Conservation (phyloP, 2,113 vertebrate species). For the Eurypyga helias region DNA sequence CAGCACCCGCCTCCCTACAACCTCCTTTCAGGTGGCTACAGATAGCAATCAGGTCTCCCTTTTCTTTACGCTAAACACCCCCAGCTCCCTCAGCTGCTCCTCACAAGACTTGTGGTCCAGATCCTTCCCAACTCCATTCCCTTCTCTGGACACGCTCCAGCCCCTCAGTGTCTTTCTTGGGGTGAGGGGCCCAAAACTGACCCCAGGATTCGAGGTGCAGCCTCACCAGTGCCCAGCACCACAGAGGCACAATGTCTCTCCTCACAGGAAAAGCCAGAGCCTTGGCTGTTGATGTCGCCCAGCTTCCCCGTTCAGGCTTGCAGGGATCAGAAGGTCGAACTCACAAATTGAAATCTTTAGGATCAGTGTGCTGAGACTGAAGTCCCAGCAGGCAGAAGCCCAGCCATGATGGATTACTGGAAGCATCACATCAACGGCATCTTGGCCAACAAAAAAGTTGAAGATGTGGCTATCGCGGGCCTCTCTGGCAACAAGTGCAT, state of each 20-base stretch:
- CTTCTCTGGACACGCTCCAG: no score
- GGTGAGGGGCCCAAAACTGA: no score
- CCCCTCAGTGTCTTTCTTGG: no score
- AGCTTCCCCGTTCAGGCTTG: neutral
- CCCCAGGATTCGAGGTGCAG: no score
- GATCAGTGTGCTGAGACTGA: neutral
- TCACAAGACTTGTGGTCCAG: no score
- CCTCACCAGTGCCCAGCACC: no score
- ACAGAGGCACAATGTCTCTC: neutral
- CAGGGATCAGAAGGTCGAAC: neutral
- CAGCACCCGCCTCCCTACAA: no score
- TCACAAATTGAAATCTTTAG: neutral
- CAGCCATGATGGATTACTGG: conserved; percentile 50
- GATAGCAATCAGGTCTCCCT: no score
- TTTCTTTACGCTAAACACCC: no score
- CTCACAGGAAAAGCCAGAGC: neutral
- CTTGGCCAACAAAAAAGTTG: conserved; percentile 64
- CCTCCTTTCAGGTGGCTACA: no score
- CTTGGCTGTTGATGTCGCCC: neutral
- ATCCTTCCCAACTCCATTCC: no score
- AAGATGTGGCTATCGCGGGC: conserved; percentile 56
- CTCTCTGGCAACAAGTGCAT: conserved; percentile 36
- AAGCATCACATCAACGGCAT: conserved; percentile 58
- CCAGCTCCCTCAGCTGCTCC: no score
- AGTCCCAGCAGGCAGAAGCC: neutral